Conservation (phyloP, 1,140 invertebrate genomes). For the Pseudomyrmex gracilis region DNA sequence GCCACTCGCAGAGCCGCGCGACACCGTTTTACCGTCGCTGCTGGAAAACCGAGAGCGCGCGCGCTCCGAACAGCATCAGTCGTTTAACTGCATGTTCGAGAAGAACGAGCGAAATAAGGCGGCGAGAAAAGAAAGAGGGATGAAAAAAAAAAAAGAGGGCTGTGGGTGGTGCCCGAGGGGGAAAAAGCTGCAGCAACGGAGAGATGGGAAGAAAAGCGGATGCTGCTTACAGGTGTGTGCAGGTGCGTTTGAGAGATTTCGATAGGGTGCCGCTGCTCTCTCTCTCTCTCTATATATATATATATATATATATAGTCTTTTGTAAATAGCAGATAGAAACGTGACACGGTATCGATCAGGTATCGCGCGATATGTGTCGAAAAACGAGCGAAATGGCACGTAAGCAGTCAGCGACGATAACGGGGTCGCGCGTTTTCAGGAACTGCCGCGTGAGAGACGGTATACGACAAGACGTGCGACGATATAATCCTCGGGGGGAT, state of each 20-base stretch:
- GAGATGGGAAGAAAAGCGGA: background rate
- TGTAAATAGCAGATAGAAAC: conserved; percentile 48
- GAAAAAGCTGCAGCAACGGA: background rate
- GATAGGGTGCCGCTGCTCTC: background rate
- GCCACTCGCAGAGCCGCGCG: conserved; percentile 35
- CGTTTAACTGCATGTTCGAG: conserved; percentile 68
- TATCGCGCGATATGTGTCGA: conserved; percentile 45
- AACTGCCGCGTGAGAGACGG: background rate
- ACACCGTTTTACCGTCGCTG: conserved; percentile 62
- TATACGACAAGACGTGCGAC: background rate
- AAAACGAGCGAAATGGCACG: conserved; percentile 41
- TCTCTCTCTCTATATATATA: too few species aligned
- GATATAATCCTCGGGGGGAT: background rate
- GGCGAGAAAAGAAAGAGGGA: conserved; percentile 18
- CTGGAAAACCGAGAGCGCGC: conserved; percentile 57
- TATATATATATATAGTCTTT: conserved; percentile 4
- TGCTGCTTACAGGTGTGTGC: background rate
- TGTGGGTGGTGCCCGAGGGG: background rate
- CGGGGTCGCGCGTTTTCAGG: conserved; percentile 9
- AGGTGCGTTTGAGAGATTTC: conserved; percentile 31
- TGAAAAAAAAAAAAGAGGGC: conserved; percentile 4
- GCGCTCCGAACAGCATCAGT: conserved; percentile 66
- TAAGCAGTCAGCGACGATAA: conserved; percentile 46
- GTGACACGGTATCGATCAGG: conserved; percentile 41
- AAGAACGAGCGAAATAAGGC: background rate